Percentiles rank a stretch among this genome's conserved stretches.
Evolutionary conservation across 2,113 vertebrate species (phyloP).

Genomic region (Trogon surrucura): DNA sequence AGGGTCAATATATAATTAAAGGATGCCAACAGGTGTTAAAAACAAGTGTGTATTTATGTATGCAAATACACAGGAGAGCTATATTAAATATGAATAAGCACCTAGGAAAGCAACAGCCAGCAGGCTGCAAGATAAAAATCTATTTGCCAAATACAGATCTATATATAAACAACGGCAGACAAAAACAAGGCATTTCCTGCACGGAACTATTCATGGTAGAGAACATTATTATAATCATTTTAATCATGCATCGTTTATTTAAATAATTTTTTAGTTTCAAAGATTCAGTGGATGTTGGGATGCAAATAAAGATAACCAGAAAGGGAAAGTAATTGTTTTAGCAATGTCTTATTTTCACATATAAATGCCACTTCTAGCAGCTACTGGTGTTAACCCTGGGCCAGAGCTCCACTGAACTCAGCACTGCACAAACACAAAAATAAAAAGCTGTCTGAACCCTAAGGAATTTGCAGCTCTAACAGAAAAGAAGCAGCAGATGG

Average conservation of each 20-base stretch:
- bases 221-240: slow-evolving; percentile 24
- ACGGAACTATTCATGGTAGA: slow-evolving; percentile 9
- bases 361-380: slow-evolving; percentile 11
- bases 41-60: slow-evolving; percentile 11
- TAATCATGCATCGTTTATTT: not conserved
- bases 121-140: slow-evolving; percentile 27
- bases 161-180: not conserved
- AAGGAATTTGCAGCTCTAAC: slow-evolving; percentile 33
- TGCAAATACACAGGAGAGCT: not conserved
- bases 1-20: slow-evolving; percentile 21
- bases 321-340: slow-evolving; percentile 16
- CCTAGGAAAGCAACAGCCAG: not conserved
- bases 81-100: slow-evolving; percentile 44
- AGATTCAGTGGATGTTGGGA: not conserved
- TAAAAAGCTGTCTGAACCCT: slow-evolving; percentile 13
- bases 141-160: slow-evolving; percentile 3
- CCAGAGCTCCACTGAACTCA: not conserved
- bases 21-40: slow-evolving; percentile 46
- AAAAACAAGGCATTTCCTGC: not conserved
- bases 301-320: slow-evolving; percentile 34
- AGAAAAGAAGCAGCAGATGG: slow-evolving; percentile 59
- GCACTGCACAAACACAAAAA: not conserved
- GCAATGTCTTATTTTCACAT: not conserved
- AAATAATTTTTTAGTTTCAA: slow-evolving; percentile 23
- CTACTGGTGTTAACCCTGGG: not conserved